Base-by-base conservation (phyloP, 1,140 invertebrate genomes). In the Drosophila simulans region DNA sequence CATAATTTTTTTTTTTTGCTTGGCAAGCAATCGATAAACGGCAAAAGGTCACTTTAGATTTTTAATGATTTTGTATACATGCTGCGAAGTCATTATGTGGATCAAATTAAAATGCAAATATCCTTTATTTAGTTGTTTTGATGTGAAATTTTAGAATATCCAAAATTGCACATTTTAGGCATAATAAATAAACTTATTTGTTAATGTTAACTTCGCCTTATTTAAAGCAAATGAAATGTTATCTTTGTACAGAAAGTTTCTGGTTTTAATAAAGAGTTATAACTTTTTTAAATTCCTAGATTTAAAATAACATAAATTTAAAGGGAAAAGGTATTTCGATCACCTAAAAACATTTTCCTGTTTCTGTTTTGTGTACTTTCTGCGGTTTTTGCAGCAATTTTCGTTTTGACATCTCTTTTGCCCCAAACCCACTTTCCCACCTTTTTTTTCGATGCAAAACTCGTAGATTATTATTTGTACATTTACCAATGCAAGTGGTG, bases 391-490 rank as follows among this genome's bases (percentile, higher is more conserved):
- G 65, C 66, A 53, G 83, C 79, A 79, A 83, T 76, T 88, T 85
- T 70, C 59, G 65, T 79, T 86, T 78, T 82, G 74, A 86, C 83
- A 88, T 82, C 63, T 56, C 78, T 65, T 64, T 86, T 54, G 54
- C 68, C 37, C 39, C 51, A 59, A 59, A 59, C 60, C 39, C 49
- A 69, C 49, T 45, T 45, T 54, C 55, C 17, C 20, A 15, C n/a
- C 34, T n/a, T 62, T 58, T 57, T 70, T 72, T 75, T 39, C 53
- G 27, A 45, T 42, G 54, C 46, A 59, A 57, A 55, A 53, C 83
- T 86, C 82, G 83, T 86, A 88, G 83, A 88, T 88, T 88, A 88
- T 88, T 88, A 88, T 88, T 88, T 88, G 79, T 55, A 83, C 76
- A 88, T 88, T 83, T 83, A 13, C 55, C 79, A 65, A 83, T 71